Evolutionary conservation across 30 jellyfish, hydroid and myxozoan genomes (phyloP).

Genomic region (Nemopilema nomurai): DNA sequence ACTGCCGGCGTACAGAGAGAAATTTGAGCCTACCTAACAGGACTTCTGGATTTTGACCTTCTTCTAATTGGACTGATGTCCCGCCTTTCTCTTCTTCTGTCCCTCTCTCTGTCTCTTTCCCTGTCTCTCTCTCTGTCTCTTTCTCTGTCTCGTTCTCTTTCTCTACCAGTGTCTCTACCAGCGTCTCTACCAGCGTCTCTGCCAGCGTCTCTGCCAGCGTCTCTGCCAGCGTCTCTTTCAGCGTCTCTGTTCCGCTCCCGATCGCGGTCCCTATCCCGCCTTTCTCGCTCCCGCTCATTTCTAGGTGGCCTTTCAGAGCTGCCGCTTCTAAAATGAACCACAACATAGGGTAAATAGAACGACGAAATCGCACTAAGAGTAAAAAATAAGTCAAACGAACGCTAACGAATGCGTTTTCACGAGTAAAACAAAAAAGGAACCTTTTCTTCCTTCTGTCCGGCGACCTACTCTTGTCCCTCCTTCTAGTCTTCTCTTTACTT

Average conservation of each 20-base stretch:
- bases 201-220: slow-evolving; percentile 39
- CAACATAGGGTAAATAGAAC: not conserved
- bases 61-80: slow-evolving; percentile 61
- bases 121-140: slow-evolving; percentile 31
- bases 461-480: slow-evolving; percentile 52
- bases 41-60: slow-evolving; percentile 38
- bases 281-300: slow-evolving; percentile 19
- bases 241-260: slow-evolving; percentile 41
- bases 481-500: slow-evolving; percentile 17
- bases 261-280: slow-evolving; percentile 44
- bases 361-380: too few species aligned
- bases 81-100: slow-evolving; percentile 34
- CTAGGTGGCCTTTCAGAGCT: slow-evolving; percentile 60
- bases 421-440: slow-evolving; percentile 7
- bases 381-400: not conserved
- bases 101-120: slow-evolving; percentile 55
- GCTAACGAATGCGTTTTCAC: not conserved
- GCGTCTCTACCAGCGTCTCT: slow-evolving; percentile 31
- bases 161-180: slow-evolving; percentile 1
- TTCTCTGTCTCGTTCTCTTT: slow-evolving; percentile 41
- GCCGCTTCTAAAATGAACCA: slow-evolving; percentile 36
- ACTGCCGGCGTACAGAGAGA: not conserved
- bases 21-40: slow-evolving; percentile 29
- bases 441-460: slow-evolving; percentile 63
- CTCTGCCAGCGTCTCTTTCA: slow-evolving; percentile 26